Conservation (phyloP, 1,140 invertebrate genomes). For the Eumaeus atala region DNA sequence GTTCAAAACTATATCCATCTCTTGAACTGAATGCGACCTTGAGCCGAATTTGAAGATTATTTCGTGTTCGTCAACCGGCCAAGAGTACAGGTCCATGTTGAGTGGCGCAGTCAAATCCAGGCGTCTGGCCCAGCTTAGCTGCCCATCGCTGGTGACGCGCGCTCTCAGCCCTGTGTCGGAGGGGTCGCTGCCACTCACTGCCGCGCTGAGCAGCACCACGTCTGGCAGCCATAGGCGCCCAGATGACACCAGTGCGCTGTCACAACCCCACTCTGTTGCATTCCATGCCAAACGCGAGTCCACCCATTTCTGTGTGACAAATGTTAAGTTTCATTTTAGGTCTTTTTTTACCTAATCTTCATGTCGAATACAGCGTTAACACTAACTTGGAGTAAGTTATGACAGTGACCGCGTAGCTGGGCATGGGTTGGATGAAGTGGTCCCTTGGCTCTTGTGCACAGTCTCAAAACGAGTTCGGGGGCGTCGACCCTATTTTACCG, state of each 20-base stretch:
- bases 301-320: constrained; percentile 40
- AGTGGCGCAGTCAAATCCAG: constrained; percentile 42
- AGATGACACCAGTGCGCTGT: constrained; percentile 27
- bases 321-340: no score
- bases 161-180: constrained; percentile 33
- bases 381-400: background rate
- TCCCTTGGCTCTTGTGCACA: no score
- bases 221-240: constrained; percentile 53
- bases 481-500: no score
- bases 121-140: constrained; percentile 33
- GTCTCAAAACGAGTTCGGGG: no score
- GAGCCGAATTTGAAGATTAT: constrained; percentile 46
- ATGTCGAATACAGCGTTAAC: background rate
- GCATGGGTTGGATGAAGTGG: no score
- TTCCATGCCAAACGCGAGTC: constrained; percentile 53
- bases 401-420: background rate
- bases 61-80: constrained; percentile 46
- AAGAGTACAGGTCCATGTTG: constrained; percentile 32
- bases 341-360: no score
- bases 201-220: constrained; percentile 40
- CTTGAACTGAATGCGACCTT: constrained; percentile 28
- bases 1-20: constrained; percentile 32
- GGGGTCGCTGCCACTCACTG: constrained; percentile 26
- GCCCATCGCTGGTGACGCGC: constrained; percentile 33
- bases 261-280: constrained; percentile 42